A percentile compares a stretch with the other conserved stretches of the same genome.
Evolutionary conservation across 2,888 invertebrate genomes (phyloP).

Genomic region (Strigamia crassipes): DNA sequence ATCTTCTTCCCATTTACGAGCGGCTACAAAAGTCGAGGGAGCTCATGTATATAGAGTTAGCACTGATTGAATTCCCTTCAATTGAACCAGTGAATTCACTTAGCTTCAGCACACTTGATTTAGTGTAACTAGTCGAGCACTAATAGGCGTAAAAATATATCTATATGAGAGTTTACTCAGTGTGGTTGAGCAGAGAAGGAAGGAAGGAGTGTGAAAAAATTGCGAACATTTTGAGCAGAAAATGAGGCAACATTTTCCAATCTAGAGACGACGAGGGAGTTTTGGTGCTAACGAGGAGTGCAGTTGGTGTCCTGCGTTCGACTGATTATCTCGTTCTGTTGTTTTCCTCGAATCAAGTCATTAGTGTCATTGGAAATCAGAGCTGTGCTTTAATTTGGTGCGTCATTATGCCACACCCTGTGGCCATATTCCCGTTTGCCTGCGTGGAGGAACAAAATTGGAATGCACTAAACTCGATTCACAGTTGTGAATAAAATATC

Average conservation of each 20-base stretch:
- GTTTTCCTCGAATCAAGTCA: slow-evolving; percentile 40
- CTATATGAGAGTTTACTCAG: neutral
- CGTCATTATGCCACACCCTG: slow-evolving; percentile 39
- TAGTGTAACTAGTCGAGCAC: slow-evolving; percentile 11
- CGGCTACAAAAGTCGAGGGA: slow-evolving; percentile 37
- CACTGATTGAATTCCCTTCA: slow-evolving; percentile 38
- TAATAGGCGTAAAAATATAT: neutral
- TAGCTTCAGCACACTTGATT: slow-evolving; percentile 31
- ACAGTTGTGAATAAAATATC: slow-evolving; percentile 28
- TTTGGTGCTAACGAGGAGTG: slow-evolving; percentile 35
- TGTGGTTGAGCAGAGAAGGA: neutral
- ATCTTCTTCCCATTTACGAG: slow-evolving; percentile 39
- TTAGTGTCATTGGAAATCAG: slow-evolving; percentile 40
- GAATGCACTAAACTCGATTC: slow-evolving; percentile 22
- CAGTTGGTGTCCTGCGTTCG: slow-evolving; percentile 31
- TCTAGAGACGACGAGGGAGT: slow-evolving; percentile 27
- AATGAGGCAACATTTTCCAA: slow-evolving; percentile 40
- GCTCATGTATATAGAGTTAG: slow-evolving; percentile 42
- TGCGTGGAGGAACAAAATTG: slow-evolving; percentile 25
- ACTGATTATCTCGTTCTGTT: slow-evolving; percentile 40
- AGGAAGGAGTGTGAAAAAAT: neutral
- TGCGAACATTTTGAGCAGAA: slow-evolving; percentile 12
- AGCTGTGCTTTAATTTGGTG: slow-evolving; percentile 38
- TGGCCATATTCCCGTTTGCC: slow-evolving; percentile 38
- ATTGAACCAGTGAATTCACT: slow-evolving; percentile 31